Base-by-base conservation (phyloP, 2,888 invertebrate species). In the Nymphalis polychloros region DNA sequence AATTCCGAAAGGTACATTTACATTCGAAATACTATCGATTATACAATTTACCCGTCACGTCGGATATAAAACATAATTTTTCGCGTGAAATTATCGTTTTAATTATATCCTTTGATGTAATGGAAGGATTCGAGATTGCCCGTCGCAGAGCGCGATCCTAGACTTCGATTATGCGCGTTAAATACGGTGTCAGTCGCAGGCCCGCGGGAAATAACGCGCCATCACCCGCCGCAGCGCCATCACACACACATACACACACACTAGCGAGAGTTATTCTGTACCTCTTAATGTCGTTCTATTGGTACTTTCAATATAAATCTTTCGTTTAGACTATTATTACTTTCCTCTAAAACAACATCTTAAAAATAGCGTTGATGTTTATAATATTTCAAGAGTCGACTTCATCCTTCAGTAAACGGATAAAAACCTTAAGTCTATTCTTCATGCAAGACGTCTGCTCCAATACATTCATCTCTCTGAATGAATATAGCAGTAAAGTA, bases 71-170 rank as follows among this genome's bases (percentile, higher is more conserved):
- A 59, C 59, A 49, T 49, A 52, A 65, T 65, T 65, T 59, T 27
- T 52, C 65, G 59, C 59, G 57, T 59, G 65, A 59, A 47, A 27
- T 50, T 65, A 46, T 50, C 64, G 27, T 59, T 59, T 46, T 59
- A 65, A 65, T 59, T 46, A 46, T 59, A 52, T 65, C 47, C 63
- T 64, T 64, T 59, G 64, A 59, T 27, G 50, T 41, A 13, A 20
- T 20, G 23, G 17, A 47, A 60, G 23, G 47, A n/a, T 23, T 27
- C 8, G 41, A 60, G 47, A 60, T 48, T 48, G 59, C 7, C 20
- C 17, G 55, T 59, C 16, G 17, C 23, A 8, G 46, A 5, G 47
- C 23, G 55, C 27, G 31, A 57, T 23, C 2, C 27, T 16, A 23
- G 19, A 35, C 48, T 35, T 47, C 49, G 60, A 46, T 41, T 13